Evolutionary conservation across 2,888 invertebrate genomes (phyloP), one percentile per base, ranked within the genome.

Genomic region (Euzophera pinguis): DNA sequence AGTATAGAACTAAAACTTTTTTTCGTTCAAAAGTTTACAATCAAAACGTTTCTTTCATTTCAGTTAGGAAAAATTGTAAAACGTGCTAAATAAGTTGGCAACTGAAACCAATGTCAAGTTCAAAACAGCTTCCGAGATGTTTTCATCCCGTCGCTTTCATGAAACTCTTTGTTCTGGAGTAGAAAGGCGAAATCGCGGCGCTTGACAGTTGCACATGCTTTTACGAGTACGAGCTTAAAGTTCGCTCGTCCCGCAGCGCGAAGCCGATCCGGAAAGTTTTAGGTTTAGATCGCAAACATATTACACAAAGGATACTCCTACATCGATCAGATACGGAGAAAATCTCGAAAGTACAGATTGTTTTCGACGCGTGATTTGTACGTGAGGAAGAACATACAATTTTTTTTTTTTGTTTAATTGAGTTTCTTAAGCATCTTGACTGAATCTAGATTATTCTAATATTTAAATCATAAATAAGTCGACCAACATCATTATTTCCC

Each of bases 251-350:
- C 10, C 39, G 39, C 16, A 12, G 9, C 37, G 47, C 22, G 47
- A 48, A 48, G 22, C 37, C 47, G 37, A 48, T 48, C 47, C 22
- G 35, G 47, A 22, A 37, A 37, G 16, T 48, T 48, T n/a, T 22
- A 7, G 34, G 10, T 47, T 47, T 34, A 32, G 35, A 35, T 48
- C 22, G 37, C 35, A 32, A 35, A 17, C 47, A n/a, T 16, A 9
- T 10, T 37, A 48, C n/a, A 10, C 16, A n/a, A 10, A 22, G 16
- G 47, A 35, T 35, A 48, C 37, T 48, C 45, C 32, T 13, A 10
- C 14, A 43, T 29, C 9, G 13, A 43, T 43, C n/a, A n/a, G 29
- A 13, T 29, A 29, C 9, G 27, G 13, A 5, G 13, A 38, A 14
- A n/a, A 38, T 13, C 13, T 13, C 4, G n/a, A 14, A 14, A 3